phyloP scores from a whole-genome alignment of 2,797 vertebrate genomes.

The Prunella strophiata region DNA sequence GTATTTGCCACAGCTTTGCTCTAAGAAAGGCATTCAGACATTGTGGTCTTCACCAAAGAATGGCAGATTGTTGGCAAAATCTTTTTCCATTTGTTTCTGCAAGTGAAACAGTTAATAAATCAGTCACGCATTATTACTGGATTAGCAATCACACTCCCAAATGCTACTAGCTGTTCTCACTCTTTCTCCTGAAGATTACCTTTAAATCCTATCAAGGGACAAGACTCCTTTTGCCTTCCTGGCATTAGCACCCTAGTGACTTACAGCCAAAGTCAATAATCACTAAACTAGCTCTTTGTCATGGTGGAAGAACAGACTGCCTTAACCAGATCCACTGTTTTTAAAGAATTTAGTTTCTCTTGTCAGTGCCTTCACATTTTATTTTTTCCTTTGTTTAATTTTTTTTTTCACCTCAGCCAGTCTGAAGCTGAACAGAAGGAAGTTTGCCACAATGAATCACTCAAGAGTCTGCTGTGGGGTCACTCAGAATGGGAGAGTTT shows the following conservation, averaged over 20 bases:
- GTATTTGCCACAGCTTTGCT: not conserved
- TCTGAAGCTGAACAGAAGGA: not conserved
- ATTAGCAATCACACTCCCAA: constrained; percentile 31
- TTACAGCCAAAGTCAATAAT: constrained; percentile 15
- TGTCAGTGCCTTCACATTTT: not conserved
- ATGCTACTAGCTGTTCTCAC: constrained; percentile 36
- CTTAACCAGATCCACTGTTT: not conserved
- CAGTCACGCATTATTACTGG: not conserved
- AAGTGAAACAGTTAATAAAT: constrained; percentile 41
- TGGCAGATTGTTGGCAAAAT: constrained; percentile 1
- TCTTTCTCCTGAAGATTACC: constrained; percentile 53
- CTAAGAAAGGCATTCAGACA: not conserved
- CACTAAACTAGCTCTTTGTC: not conserved
- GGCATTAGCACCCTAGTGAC: constrained; percentile 37
- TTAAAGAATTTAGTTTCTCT: not conserved
- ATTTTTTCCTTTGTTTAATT: not conserved
- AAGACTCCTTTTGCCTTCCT: constrained; percentile 51
- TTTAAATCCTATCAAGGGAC: constrained; percentile 63
- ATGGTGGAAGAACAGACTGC: not conserved
- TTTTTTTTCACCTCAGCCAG: not conserved
- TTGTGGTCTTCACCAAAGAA: not conserved
- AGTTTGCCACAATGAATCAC: constrained; percentile 4
- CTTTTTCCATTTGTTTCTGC: not conserved
- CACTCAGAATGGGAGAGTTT: not conserved
- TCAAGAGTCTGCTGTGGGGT: not conserved